Percentiles rank a stretch among this genome's conserved stretches.
These are phyloP conservation scores for Cavia porcellus DNA, from an alignment of 2,113 vertebrate species.

Conservation along the genomic window DNA sequence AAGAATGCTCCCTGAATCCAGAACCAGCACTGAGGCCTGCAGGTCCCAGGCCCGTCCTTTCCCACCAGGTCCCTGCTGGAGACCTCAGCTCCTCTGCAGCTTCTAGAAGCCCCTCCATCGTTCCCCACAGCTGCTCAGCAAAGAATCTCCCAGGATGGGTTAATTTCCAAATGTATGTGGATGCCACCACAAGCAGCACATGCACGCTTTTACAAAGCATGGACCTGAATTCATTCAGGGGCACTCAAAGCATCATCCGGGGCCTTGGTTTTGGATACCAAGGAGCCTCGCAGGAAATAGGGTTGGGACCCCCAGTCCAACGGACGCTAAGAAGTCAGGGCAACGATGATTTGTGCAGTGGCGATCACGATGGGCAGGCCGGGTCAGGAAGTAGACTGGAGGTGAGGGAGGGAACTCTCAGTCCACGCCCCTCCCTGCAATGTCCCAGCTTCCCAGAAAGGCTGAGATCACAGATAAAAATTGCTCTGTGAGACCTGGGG, in stretches of 20 bases:
- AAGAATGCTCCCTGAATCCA: background rate
- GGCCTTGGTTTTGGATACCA: background rate
- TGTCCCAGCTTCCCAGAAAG: background rate
- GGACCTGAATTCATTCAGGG: background rate
- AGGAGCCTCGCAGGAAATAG: background rate
- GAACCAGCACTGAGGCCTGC: background rate
- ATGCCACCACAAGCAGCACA: background rate
- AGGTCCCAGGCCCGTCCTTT: background rate
- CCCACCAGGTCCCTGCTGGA: background rate
- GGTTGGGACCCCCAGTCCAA: background rate
- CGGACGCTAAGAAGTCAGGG: background rate
- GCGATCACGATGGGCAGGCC: rapidly evolving
- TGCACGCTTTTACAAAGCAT: background rate
- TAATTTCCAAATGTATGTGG: background rate
- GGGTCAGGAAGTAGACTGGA: background rate
- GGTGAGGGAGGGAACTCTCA: rapidly evolving
- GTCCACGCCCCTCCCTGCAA: rapidly evolving
- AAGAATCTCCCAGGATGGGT: background rate
- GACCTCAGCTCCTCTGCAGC: background rate
- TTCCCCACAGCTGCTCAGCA: too few species aligned
- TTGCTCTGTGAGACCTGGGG: background rate
- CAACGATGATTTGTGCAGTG: rapidly evolving
- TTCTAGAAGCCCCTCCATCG: background rate
- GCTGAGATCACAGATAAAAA: background rate
- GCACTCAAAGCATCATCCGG: background rate